phyloP scores from a whole-genome alignment of 1,140 invertebrate species.

The Diplogasteroides magnus region DNA sequence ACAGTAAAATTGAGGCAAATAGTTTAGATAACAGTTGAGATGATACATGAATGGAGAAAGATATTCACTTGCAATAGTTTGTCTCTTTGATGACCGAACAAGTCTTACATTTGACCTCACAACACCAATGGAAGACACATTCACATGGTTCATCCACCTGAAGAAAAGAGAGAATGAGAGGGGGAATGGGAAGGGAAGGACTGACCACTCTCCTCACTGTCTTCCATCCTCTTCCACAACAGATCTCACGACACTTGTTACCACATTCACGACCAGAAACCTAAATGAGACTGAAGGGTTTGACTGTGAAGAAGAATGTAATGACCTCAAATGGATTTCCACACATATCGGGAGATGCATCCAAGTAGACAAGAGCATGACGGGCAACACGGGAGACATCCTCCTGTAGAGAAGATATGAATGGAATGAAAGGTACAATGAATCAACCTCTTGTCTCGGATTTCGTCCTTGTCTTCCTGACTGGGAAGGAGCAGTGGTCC shows the following conservation, averaged over 20 bases:
- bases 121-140: conserved; percentile 69
- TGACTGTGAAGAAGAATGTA: too few species aligned
- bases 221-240: conserved; percentile 44
- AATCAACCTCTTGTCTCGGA: conserved; percentile 6
- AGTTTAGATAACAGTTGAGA: too few species aligned
- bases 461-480: conserved; percentile 17
- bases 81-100: conserved; percentile 56
- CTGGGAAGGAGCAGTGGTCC: conserved; percentile 11
- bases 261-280: conserved; percentile 62
- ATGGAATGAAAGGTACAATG: conserved; percentile 2
- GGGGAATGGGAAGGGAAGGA: not conserved
- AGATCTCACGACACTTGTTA: conserved; percentile 60
- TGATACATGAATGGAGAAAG: too few species aligned
- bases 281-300: conserved; percentile 1
- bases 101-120: conserved; percentile 66
- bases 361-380: conserved; percentile 63
- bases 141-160: conserved; percentile 61
- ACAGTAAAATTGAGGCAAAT: too few species aligned
- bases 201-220: conserved; percentile 8
- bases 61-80: conserved; percentile 29
- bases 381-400: conserved; percentile 17
- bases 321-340: conserved; percentile 37
- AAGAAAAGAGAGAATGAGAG: conserved; percentile 15
- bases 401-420: not conserved
- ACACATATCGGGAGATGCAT: conserved; percentile 68